These are phyloP conservation scores for Bubo blakistoni DNA, from an alignment of 2,113 vertebrate species.

Conservation along the genomic window DNA sequence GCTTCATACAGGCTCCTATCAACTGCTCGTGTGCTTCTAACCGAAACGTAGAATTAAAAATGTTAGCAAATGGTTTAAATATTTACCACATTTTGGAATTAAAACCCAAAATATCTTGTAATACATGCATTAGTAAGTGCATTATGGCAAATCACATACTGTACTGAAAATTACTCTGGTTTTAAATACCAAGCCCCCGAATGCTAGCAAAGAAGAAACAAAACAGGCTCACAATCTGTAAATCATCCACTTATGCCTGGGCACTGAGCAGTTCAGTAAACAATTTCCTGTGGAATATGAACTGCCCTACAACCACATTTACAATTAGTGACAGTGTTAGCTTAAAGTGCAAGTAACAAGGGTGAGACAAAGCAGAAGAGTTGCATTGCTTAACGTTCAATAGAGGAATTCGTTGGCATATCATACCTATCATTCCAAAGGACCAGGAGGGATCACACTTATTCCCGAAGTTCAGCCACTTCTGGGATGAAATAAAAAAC, in stretches of 20 bases:
- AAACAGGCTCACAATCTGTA: conserved; percentile 46
- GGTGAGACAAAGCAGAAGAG: conserved; percentile 52
- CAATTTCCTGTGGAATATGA: conserved; percentile 53
- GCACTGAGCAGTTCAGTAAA: conserved; percentile 51
- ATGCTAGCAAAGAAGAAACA: conserved; percentile 17
- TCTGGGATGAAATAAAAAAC: background rate
- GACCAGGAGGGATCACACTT: background rate
- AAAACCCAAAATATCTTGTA: background rate
- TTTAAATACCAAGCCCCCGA: background rate
- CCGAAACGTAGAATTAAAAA: background rate
- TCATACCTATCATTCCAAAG: background rate
- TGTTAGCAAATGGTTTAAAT: background rate
- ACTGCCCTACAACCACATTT: conserved; percentile 47
- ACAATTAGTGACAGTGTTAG: conserved; percentile 59
- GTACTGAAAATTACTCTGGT: background rate
- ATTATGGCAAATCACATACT: background rate
- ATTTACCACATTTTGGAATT: background rate
- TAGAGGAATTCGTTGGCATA: background rate
- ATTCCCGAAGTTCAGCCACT: background rate
- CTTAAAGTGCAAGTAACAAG: conserved; percentile 37
- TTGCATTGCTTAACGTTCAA: background rate
- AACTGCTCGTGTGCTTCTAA: background rate
- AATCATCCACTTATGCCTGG: conserved; percentile 47
- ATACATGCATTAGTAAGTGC: background rate
- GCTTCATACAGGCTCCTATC: background rate